Conservation (phyloP, 2,113 vertebrate species). For the Myiopsitta monachus region DNA sequence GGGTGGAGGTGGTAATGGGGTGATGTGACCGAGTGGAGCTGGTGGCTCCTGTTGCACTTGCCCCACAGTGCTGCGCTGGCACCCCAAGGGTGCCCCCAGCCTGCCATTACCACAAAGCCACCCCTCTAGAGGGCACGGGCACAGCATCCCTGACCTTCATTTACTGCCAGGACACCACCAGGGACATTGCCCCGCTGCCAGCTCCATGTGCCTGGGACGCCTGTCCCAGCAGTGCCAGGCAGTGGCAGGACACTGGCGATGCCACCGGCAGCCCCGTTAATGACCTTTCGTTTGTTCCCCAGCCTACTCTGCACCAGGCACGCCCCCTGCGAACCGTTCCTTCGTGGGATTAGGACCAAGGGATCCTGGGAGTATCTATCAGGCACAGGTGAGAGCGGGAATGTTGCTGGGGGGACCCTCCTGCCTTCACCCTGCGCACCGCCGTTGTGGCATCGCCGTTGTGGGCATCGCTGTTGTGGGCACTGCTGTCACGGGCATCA, state of each 20-base stretch:
- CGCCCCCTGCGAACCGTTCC: constrained; percentile 91
- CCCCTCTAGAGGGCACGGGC: not conserved
- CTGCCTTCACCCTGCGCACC: not conserved
- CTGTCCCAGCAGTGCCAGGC: not conserved
- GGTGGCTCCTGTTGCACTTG: not conserved
- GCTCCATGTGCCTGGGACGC: not conserved
- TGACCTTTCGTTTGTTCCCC: constrained; percentile 72
- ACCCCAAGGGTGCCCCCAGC: rapidly evolving
- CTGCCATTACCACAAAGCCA: rapidly evolving
- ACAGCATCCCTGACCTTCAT: not conserved
- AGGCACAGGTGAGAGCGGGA: constrained; percentile 89
- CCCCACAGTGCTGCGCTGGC: rapidly evolving
- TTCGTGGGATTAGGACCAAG: constrained; percentile 93
- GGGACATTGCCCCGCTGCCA: rapidly evolving
- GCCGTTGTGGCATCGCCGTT: not conserved
- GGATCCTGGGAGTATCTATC: constrained; percentile 91
- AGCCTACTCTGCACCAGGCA: constrained; percentile 93
- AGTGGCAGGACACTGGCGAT: not conserved
- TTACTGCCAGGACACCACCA: not conserved
- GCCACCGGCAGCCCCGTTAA: constrained; percentile 55
- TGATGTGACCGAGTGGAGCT: not conserved
- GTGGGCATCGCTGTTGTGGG: not conserved
- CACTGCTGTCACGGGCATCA: not conserved
- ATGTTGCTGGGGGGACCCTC: constrained; percentile 51
- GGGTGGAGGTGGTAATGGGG: not conserved